A percentile compares a stretch with the other conserved stretches of the same genome.
Evolutionary conservation across 2,888 invertebrate species (phyloP).

Genomic region (Drosophila siamana): DNA sequence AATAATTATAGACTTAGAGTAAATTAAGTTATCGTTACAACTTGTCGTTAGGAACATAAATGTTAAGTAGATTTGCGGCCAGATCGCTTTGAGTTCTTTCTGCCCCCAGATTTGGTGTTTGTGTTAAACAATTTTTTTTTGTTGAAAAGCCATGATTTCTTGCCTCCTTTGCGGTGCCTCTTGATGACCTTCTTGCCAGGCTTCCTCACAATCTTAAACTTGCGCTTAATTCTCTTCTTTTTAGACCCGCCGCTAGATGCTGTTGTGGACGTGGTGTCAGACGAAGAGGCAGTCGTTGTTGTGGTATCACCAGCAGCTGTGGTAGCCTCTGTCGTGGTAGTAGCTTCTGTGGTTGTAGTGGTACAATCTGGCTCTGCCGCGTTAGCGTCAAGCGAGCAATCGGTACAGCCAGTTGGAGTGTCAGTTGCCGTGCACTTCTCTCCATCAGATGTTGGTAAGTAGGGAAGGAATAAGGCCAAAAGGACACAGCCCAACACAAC

Average conservation of each 20-base stretch:
- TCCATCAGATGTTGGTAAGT: slow-evolving; percentile 19
- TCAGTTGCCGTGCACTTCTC: slow-evolving; percentile 12
- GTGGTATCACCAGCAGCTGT: slow-evolving; percentile 1
- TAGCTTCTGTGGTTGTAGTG: not conserved
- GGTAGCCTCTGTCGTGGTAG: slow-evolving; percentile 1
- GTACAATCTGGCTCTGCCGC: not conserved
- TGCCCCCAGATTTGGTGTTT: not conserved
- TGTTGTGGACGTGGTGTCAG: slow-evolving; percentile 11
- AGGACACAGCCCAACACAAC: slow-evolving; percentile 30
- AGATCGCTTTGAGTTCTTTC: not conserved
- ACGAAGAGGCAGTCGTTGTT: slow-evolving; percentile 1
- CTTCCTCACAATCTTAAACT: not conserved
- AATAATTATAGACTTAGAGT: not conserved
- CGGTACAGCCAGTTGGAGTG: not conserved
- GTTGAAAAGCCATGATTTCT: not conserved
- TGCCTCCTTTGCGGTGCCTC: not conserved
- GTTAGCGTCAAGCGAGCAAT: not conserved
- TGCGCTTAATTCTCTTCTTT: not conserved
- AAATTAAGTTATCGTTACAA: not conserved
- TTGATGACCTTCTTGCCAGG: slow-evolving; percentile 3
- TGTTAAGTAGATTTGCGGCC: not conserved
- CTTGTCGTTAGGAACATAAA: not conserved
- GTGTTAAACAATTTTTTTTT: not conserved
- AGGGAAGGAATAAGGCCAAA: slow-evolving; percentile 23
- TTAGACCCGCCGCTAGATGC: slow-evolving; percentile 4